A percentile compares a stretch with the other conserved stretches of the same genome.
Evolutionary conservation across 2,888 invertebrate genomes (phyloP).

Genomic region (Heliconius sara): DNA sequence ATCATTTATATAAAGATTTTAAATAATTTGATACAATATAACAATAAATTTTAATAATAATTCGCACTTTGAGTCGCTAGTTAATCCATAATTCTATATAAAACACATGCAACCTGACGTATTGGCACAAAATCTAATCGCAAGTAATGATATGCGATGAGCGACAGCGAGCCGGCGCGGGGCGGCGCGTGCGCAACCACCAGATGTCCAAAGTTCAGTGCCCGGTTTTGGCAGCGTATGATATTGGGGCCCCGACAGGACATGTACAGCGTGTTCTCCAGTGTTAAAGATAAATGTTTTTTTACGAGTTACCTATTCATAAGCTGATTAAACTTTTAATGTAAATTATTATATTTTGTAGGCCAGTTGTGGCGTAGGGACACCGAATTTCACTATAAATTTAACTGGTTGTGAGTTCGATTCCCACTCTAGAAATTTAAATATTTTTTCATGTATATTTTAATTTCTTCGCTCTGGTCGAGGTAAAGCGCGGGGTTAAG

Average conservation of each 20-base stretch:
- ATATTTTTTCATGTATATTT: too few relatives aligned
- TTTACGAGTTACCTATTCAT: neutral
- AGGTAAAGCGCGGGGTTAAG: too few relatives aligned
- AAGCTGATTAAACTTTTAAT: neutral
- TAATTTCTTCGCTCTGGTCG: too few relatives aligned
- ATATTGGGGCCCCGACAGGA: conserved; percentile 55
- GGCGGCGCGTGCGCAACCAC: conserved; percentile 62
- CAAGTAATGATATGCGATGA: conserved; percentile 55
- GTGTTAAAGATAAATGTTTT: neutral
- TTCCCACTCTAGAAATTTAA: too few relatives aligned
- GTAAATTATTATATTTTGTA: neutral
- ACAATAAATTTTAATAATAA: too few relatives aligned
- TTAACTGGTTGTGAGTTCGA: too few relatives aligned
- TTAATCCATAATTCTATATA: neutral
- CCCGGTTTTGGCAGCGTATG: conserved; percentile 65
- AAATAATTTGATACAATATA: too few relatives aligned
- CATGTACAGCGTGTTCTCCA: conserved; percentile 57
- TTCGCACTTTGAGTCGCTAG: too few relatives aligned
- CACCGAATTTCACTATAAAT: too few relatives aligned
- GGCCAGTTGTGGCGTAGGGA: too few relatives aligned
- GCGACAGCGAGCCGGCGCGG: conserved; percentile 53
- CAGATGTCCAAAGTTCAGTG: conserved; percentile 77
- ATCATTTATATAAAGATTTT: too few relatives aligned
- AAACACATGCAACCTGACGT: conserved; percentile 7
- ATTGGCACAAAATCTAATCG: conserved; percentile 25